Evolutionary conservation across 2,797 vertebrate species (phyloP).

Genomic region (Chaenodraco wilsoni): DNA sequence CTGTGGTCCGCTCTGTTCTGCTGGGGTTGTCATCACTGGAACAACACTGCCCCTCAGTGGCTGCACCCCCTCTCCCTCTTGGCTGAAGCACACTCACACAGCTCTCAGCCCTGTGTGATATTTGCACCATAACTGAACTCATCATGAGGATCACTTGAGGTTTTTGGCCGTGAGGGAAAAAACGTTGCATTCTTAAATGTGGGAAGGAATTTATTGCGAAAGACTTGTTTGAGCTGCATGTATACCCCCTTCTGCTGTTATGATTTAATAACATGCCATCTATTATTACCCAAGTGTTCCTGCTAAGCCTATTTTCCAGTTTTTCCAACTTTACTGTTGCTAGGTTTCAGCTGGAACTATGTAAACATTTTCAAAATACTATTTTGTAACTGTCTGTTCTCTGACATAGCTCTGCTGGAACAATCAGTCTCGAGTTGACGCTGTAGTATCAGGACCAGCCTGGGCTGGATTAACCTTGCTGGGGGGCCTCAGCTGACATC

Average conservation of each 20-base stretch:
- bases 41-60: conserved; percentile 86
- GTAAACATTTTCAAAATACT: conserved; percentile 36
- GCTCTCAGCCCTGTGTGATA: conserved; percentile 48
- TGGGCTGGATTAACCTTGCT: not conserved
- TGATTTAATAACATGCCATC: conserved; percentile 33
- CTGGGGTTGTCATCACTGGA: conserved; percentile 60
- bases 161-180: conserved; percentile 25
- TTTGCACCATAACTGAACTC: conserved; percentile 59
- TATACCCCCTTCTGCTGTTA: conserved; percentile 21
- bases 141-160: conserved; percentile 46
- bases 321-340: conserved; percentile 15
- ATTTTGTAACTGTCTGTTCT: conserved; percentile 20
- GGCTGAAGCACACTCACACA: conserved; percentile 25
- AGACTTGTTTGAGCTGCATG: conserved; percentile 36
- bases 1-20: conserved; percentile 7
- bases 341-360: conserved; percentile 27
- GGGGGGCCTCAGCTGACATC: not conserved
- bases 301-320: conserved; percentile 22
- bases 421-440: not conserved
- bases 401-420: conserved; percentile 14
- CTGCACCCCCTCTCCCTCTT: conserved; percentile 39
- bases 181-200: conserved; percentile 43
- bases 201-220: conserved; percentile 28
- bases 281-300: conserved; percentile 51
- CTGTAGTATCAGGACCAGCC: not conserved